phyloP scores from a whole-genome alignment of 2,797 vertebrate genomes.

The Triplophysa bombifrons region DNA sequence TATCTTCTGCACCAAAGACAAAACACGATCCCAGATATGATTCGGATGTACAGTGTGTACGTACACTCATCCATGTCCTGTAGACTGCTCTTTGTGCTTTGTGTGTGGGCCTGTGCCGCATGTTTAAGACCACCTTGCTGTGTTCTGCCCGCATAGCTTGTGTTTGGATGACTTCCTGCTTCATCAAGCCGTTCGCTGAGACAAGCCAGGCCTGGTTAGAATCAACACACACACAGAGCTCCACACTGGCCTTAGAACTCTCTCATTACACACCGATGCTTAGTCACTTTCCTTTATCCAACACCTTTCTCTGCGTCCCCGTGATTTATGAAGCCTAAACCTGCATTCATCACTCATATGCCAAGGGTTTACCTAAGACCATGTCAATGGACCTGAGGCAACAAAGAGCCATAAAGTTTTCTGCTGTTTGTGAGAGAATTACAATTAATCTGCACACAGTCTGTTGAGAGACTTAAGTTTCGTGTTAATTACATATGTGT shows the following conservation, averaged over 20 bases:
- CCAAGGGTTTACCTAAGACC: conserved; percentile 26
- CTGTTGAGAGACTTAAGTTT: conserved; percentile 14
- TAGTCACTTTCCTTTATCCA: conserved; percentile 58
- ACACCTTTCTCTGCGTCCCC: conserved; percentile 56
- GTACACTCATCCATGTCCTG: neutral
- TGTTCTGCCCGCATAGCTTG: conserved; percentile 35
- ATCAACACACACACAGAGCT: conserved; percentile 52
- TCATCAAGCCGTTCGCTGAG: conserved; percentile 55
- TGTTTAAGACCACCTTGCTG: conserved; percentile 40
- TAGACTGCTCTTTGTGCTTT: conserved; percentile 18
- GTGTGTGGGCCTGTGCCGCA: conserved; percentile 51
- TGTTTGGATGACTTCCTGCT: conserved; percentile 57
- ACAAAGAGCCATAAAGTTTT: conserved; percentile 13
- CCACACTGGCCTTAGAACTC: conserved; percentile 37
- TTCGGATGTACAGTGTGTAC: neutral
- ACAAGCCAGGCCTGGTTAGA: conserved; percentile 57
- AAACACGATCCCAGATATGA: neutral
- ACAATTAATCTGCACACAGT: conserved; percentile 12
- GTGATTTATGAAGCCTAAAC: conserved; percentile 57
- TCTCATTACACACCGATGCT: conserved; percentile 48
- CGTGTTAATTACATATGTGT: neutral
- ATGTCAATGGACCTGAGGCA: conserved; percentile 30
- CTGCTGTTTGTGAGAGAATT: conserved; percentile 17
- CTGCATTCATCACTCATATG: conserved; percentile 50
- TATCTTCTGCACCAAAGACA: neutral